Evolutionary conservation across 2,113 vertebrate genomes (phyloP).

Genomic region (Colinus virginianus): DNA sequence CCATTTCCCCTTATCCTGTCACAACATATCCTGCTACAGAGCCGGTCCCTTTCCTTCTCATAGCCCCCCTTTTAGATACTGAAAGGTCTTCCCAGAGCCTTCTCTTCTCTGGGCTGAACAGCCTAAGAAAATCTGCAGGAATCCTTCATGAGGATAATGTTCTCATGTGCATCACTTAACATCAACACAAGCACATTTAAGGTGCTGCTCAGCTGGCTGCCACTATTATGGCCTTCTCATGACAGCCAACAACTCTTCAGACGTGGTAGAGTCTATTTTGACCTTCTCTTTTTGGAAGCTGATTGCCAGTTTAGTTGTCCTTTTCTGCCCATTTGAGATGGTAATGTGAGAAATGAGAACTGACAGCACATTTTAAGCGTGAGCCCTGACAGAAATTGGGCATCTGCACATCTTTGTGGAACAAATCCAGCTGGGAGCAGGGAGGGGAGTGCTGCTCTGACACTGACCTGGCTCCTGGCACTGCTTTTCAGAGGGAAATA

Average conservation of each 20-base stretch:
- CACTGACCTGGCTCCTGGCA: not conserved
- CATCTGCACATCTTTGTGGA: conserved; percentile 48
- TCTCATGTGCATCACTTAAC: rapidly evolving
- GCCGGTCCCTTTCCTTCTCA: no score
- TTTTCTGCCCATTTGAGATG: conserved; percentile 64
- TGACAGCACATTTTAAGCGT: conserved; percentile 74
- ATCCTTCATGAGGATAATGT: not conserved
- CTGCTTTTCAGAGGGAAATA: conserved; percentile 27
- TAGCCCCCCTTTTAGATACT: no score
- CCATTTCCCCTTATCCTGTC: no score
- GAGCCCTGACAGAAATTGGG: conserved; percentile 64
- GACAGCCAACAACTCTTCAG: not conserved
- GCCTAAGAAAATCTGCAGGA: not conserved
- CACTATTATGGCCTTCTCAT: not conserved
- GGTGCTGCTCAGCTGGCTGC: not conserved
- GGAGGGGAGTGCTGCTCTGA: not conserved
- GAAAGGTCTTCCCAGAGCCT: no score
- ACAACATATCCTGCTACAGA: no score
- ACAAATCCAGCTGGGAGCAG: conserved; percentile 50
- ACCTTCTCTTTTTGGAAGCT: conserved; percentile 67
- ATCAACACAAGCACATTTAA: not conserved
- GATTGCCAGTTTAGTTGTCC: conserved; percentile 72
- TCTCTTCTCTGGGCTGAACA: no score
- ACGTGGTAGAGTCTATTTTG: conserved; percentile 17
- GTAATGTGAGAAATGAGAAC: conserved; percentile 77